Conservation (phyloP, 2,113 vertebrate species). For the Uria lomvia region DNA sequence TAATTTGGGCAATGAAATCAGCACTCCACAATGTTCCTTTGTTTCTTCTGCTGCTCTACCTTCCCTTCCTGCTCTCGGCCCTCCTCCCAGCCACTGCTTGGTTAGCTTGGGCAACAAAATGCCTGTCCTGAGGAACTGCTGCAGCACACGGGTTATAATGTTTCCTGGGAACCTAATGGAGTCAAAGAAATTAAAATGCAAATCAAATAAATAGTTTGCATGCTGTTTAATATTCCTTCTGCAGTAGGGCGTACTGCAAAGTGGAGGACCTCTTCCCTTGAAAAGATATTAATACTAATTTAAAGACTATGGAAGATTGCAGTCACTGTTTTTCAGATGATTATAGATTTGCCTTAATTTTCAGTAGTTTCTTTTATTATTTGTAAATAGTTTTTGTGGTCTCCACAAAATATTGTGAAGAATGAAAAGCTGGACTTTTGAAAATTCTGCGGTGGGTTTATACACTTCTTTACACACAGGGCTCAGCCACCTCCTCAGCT, state of each 20-base stretch:
- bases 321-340: background rate
- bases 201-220: background rate
- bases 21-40: conserved; percentile 8
- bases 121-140: background rate
- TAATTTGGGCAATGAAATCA: conserved; percentile 16
- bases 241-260: background rate
- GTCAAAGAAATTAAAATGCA: background rate
- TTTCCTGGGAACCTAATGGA: background rate
- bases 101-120: background rate
- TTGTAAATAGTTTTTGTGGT: background rate
- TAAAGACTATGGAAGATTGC: background rate
- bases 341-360: background rate
- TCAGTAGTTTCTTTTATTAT: background rate
- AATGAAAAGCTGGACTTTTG: background rate
- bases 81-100: background rate
- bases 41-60: conserved; percentile 17
- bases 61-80: background rate
- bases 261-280: background rate
- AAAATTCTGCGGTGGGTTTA: background rate
- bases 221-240: background rate
- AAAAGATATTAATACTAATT: background rate
- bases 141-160: background rate
- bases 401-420: background rate
- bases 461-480: background rate
- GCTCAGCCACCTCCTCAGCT: background rate